Evolutionary conservation across 1,140 invertebrate species (phyloP).

Genomic region (Heliconius congener): DNA sequence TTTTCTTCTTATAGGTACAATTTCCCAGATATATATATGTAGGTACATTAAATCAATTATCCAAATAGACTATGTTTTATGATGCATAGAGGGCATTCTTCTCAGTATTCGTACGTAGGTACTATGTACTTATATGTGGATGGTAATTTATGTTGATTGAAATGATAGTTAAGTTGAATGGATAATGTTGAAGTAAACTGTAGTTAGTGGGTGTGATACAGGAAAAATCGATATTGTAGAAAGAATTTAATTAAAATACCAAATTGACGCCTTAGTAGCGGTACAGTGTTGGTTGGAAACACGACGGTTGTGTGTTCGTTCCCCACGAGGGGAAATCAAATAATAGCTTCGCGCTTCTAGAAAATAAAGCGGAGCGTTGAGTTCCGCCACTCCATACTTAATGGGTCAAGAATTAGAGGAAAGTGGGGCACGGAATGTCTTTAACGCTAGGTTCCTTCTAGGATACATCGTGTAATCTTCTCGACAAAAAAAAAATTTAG

Average conservation of each 20-base stretch:
- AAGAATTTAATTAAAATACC: neutral
- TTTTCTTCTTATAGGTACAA: neutral
- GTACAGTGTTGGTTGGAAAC: neutral
- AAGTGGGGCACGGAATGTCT: no score
- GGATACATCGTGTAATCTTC: no score
- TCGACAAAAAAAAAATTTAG: no score
- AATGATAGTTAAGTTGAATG: constrained; percentile 17
- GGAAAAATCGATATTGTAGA: neutral
- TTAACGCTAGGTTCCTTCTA: no score
- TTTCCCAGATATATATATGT: neutral
- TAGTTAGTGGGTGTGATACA: neutral
- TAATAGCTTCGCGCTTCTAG: no score
- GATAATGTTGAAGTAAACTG: neutral
- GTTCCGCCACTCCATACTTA: no score
- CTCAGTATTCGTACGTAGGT: constrained; percentile 1
- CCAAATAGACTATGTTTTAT: constrained; percentile 6
- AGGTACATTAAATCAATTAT: constrained; percentile 1
- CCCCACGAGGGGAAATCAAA: neutral
- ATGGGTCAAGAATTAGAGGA: no score
- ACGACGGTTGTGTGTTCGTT: neutral
- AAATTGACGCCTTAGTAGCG: no score
- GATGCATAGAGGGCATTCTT: constrained; percentile 10
- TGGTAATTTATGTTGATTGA: constrained; percentile 18
- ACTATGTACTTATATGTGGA: constrained; percentile 15
- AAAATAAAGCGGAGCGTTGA: no score